These are phyloP conservation scores for Melipona quadrifasciata DNA, from an alignment of 1,140 invertebrate species.

Conservation along the genomic window DNA sequence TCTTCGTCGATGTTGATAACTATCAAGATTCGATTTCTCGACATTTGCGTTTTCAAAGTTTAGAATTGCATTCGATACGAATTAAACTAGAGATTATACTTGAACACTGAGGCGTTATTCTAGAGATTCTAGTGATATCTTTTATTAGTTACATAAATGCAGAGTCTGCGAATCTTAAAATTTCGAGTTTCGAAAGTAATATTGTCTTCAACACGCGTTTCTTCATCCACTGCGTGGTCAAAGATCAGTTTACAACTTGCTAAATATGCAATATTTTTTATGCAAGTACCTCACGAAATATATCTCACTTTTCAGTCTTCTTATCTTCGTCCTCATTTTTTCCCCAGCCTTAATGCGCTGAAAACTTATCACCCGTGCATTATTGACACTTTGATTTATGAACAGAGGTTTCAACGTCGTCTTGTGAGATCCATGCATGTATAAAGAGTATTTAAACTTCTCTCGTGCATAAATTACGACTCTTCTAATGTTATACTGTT, in stretches of 20 bases:
- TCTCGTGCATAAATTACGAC: no score
- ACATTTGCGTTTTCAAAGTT: not conserved
- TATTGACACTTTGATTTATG: slow-evolving; percentile 6
- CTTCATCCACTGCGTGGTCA: not conserved
- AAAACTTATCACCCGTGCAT: not conserved
- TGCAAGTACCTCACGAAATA: not conserved
- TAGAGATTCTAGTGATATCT: not conserved
- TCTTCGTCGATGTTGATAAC: no score
- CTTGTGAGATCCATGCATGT: not conserved
- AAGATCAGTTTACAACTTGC: not conserved
- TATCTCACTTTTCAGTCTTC: not conserved
- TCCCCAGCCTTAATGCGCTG: not conserved
- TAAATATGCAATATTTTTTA: not conserved
- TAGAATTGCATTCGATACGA: not conserved
- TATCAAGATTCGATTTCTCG: not conserved
- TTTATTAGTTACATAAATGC: not conserved
- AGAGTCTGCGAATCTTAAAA: no score
- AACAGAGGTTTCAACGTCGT: not conserved
- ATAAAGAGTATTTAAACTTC: not conserved
- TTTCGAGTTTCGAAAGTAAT: no score
- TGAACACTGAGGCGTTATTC: not conserved
- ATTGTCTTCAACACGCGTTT: not conserved
- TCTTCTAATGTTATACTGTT: not conserved
- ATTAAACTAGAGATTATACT: not conserved
- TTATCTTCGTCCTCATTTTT: not conserved